Conservation (phyloP, 2,797 vertebrate genomes). For the Acanthis flammea region DNA sequence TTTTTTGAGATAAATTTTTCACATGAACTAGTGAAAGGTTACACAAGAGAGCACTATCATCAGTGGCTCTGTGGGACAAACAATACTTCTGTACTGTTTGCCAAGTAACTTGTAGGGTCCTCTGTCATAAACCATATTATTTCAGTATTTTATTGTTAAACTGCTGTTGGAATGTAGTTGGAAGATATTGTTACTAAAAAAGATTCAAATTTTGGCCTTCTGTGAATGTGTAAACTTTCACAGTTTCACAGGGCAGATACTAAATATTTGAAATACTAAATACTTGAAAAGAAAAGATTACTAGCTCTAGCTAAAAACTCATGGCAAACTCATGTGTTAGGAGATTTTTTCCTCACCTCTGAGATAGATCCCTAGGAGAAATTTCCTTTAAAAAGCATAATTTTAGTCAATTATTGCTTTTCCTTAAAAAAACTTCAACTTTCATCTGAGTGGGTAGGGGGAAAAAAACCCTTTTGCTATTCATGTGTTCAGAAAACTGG, state of each 20-base stretch:
- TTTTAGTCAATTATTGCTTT: neutral
- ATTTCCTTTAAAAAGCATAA: neutral
- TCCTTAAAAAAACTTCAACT: neutral
- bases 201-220: neutral
- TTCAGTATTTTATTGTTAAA: neutral
- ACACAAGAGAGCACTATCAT: neutral
- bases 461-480: rapidly evolving
- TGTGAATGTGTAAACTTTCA: neutral
- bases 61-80: neutral
- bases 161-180: neutral
- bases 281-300: neutral
- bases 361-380: neutral
- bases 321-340: neutral
- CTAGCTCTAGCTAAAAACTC: neutral
- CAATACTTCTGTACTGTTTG: neutral
- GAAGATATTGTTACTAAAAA: neutral
- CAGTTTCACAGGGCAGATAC: neutral
- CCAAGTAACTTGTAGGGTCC: neutral
- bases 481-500: neutral
- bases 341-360: neutral
- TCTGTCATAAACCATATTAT: neutral
- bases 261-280: neutral
- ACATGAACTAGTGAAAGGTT: neutral
- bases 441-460: rapidly evolving
- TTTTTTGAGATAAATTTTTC: neutral